Evolutionary conservation across 2,888 invertebrate genomes (phyloP).

Genomic region (Noctua janthina): DNA sequence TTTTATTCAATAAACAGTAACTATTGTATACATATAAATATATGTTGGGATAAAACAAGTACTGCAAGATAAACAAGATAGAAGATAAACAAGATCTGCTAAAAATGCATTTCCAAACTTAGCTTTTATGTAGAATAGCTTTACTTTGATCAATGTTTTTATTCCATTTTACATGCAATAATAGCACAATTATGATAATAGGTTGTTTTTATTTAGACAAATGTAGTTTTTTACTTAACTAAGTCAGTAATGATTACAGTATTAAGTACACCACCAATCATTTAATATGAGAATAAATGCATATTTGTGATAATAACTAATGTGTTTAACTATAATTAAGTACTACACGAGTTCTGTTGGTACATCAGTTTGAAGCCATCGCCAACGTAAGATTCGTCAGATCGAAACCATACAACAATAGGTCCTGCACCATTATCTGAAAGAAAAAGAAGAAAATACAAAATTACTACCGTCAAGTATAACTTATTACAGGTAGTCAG

Average conservation of each 20-base stretch:
- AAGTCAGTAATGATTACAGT: slow-evolving; percentile 15
- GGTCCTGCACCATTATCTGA: slow-evolving; percentile 93
- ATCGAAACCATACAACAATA: slow-evolving; percentile 92
- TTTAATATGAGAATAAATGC: slow-evolving; percentile 35
- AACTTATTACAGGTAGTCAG: background rate
- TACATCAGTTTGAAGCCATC: slow-evolving; percentile 93
- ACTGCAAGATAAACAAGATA: too few species aligned
- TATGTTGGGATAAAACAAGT: slow-evolving; percentile 9
- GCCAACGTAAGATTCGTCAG: slow-evolving; percentile 92
- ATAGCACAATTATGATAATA: background rate
- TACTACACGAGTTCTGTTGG: slow-evolving; percentile 92
- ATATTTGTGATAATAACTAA: slow-evolving; percentile 11
- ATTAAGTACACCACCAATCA: slow-evolving; percentile 17
- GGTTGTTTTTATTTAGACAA: background rate
- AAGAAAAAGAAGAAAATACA: slow-evolving; percentile 56
- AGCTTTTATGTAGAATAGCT: background rate
- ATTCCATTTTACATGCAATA: background rate
- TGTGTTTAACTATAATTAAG: slow-evolving; percentile 26
- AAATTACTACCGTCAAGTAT: background rate
- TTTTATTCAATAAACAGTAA: background rate
- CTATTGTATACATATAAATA: background rate
- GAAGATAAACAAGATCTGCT: too few species aligned
- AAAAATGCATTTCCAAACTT: background rate
- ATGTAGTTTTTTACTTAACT: background rate
- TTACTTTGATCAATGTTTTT: background rate